These are phyloP conservation scores for Eonycteris spelaea DNA, from an alignment of 2,113 vertebrate species.

Conservation along the genomic window DNA sequence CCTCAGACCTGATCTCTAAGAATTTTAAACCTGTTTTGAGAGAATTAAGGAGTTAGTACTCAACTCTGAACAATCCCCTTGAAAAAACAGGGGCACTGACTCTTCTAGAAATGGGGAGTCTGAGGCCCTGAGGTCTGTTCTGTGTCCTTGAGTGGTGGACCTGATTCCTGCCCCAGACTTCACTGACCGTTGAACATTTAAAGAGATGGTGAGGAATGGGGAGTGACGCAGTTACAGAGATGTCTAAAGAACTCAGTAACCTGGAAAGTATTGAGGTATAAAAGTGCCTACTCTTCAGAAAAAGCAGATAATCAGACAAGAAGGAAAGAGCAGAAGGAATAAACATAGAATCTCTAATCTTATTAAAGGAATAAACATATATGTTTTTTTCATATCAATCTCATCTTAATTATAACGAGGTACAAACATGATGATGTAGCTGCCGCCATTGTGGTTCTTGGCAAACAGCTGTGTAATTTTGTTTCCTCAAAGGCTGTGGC, in stretches of 20 bases:
- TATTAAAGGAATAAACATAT: background rate
- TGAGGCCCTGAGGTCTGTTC: background rate
- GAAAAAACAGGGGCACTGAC: background rate
- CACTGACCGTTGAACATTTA: background rate
- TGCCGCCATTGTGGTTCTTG: background rate
- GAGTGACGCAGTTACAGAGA: background rate
- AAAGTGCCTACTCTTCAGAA: background rate
- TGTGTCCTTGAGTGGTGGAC: background rate
- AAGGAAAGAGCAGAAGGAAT: background rate
- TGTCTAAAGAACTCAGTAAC: background rate
- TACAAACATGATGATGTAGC: background rate
- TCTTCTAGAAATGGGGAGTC: background rate
- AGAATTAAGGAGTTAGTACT: background rate
- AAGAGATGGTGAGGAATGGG: background rate
- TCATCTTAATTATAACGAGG: constrained; percentile 43
- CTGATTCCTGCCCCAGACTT: background rate
- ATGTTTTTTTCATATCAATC: background rate
- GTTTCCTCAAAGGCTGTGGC: background rate
- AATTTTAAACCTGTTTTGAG: background rate
- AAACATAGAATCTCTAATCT: background rate
- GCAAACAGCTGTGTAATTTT: background rate
- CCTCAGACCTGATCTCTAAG: background rate
- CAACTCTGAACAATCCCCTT: background rate
- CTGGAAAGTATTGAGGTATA: background rate
- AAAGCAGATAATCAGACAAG: background rate